Evolutionary conservation across 2,113 vertebrate species (phyloP), one percentile per base, ranked within the genome.

Genomic region (Haemorhous mexicanus): DNA sequence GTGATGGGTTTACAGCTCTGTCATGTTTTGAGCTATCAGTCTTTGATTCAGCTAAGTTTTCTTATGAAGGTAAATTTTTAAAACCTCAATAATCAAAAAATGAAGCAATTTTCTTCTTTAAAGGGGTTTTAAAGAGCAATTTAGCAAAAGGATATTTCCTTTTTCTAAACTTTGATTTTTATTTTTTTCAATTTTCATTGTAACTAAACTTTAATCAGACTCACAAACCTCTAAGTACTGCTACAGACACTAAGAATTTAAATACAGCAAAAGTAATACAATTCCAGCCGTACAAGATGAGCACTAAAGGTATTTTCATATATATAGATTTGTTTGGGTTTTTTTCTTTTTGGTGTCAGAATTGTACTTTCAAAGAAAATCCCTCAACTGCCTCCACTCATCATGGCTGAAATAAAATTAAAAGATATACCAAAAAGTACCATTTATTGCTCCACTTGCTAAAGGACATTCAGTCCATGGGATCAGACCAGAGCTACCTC

Each of bases 371-470:
- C 33, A 61, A 32, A 87, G 20, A 56, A 69, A 77, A 69, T 49
- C 5, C 13, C 2, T 69, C 62, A 47, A 52, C 6, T 37, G 6
- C 14, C 18, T 69, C 17, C 9, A 26, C 10, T 73, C 0, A 0
- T 68, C 33, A 30, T 56, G 23, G 6, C 7, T 66, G 21, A 87
- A 93, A 61, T n/a, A 1, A 87, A 76, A 73, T 39, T 39, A 33
- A n/a, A 90, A 66, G 9, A 2, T 52, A 7, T 13, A 69, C 10
- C 7, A 28, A 43, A 56, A 43, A 49, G 5, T 35, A 22, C 15
- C 5, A 2, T 35, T 52, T 50, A 69, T 20, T 61, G 35, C 3
- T 73, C 3, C 26, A 66, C 15, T n/a, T 73, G 19, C 9, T 47
- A 55, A 84, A 63, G 11, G 9, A 28, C 8, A 53, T 35, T 70